Percentiles rank a stretch among this genome's conserved stretches.
Evolutionary conservation across 2,113 vertebrate genomes (phyloP).

Genomic region (Haemorhous mexicanus): DNA sequence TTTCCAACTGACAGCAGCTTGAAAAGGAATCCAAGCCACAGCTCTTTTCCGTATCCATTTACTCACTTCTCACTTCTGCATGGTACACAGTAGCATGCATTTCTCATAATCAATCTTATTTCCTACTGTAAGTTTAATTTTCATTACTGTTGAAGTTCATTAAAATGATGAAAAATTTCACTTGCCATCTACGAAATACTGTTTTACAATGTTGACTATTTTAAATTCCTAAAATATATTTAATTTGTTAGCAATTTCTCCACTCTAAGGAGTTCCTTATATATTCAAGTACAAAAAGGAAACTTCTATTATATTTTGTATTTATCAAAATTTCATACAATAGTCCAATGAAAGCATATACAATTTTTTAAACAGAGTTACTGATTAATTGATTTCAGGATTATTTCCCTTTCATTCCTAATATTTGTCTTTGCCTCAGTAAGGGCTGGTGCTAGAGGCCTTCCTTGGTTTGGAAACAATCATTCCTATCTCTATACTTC

Average conservation of each 20-base stretch:
- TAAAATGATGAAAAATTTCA: neutral
- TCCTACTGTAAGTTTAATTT: neutral
- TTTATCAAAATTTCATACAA: neutral
- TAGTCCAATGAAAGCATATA: neutral
- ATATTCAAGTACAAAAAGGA: neutral
- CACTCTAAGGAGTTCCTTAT: neutral
- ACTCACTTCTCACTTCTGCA: neutral
- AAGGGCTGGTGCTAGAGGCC: neutral
- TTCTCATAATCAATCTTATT: neutral
- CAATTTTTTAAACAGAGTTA: neutral
- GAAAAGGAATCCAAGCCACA: neutral
- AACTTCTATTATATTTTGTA: neutral
- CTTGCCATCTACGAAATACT: neutral
- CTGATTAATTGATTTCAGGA: neutral
- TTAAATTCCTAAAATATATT: neutral
- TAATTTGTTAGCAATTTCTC: neutral
- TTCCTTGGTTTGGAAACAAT: neutral
- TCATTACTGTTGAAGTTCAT: neutral
- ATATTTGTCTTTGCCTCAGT: neutral
- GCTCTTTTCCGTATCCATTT: neutral
- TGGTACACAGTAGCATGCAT: neutral
- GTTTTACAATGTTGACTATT: neutral
- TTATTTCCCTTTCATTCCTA: neutral
- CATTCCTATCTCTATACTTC: neutral
- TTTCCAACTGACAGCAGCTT: neutral